Percentiles rank a stretch among this genome's conserved stretches.
These are phyloP conservation scores for Grus americana DNA, from an alignment of 2,113 vertebrate species.

Conservation along the genomic window DNA sequence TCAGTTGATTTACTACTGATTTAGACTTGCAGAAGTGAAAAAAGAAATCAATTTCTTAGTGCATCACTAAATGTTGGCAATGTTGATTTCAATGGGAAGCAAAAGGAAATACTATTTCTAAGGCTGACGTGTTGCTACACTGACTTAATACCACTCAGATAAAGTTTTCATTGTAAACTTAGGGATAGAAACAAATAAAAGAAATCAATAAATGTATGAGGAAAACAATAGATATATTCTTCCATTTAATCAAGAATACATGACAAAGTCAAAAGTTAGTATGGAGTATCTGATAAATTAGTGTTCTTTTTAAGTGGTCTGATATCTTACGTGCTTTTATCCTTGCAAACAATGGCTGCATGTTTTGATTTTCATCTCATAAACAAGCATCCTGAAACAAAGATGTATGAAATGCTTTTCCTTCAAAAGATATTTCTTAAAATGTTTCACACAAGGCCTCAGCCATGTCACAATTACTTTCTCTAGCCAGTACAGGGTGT, in stretches of 20 bases:
- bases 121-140: not conserved
- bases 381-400: not conserved
- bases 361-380: not conserved
- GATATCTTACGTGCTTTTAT: not conserved
- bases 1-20: not conserved
- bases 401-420: not conserved
- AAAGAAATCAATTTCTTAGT: not conserved
- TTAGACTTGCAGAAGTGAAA: not conserved
- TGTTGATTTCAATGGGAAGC: not conserved
- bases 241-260: not conserved
- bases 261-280: not conserved
- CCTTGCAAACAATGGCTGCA: not conserved
- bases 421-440: not conserved
- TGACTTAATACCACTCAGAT: not conserved
- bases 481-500: not conserved
- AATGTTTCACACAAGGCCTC: not conserved
- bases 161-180: not conserved
- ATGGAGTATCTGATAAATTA: not conserved
- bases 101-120: not conserved
- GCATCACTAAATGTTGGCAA: not conserved
- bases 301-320: not conserved
- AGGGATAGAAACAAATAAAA: not conserved
- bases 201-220: not conserved
- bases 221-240: not conserved
- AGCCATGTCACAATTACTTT: not conserved